These are phyloP conservation scores for Drosophila kanekoi DNA, from an alignment of 2,888 invertebrate genomes.

Conservation along the genomic window DNA sequence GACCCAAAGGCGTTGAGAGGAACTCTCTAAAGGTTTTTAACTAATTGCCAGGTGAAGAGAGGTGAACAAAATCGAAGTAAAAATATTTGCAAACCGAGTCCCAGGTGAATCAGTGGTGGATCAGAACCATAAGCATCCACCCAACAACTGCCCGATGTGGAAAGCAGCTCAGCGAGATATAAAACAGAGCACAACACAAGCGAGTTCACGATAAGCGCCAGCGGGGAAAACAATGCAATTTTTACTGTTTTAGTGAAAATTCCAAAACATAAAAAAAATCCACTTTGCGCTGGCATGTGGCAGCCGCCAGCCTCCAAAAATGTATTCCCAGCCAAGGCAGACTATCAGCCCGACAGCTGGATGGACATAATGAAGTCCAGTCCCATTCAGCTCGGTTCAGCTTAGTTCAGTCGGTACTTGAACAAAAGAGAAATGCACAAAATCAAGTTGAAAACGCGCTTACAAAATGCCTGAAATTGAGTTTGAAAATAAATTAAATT, in stretches of 20 bases:
- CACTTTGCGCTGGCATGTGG: conserved; percentile 42
- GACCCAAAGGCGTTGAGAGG: conserved; percentile 23
- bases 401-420: conserved; percentile 17
- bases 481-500: conserved; percentile 80
- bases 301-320: conserved; percentile 18
- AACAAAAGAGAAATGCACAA: conserved; percentile 58
- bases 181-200: conserved; percentile 25
- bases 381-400: conserved; percentile 11
- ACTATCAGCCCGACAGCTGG: conserved; percentile 45
- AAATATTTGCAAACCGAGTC: conserved; percentile 50
- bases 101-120: conserved; percentile 8
- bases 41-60: conserved; percentile 63
- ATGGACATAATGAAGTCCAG: conserved; percentile 69
- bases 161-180: conserved; percentile 23
- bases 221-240: conserved; percentile 68
- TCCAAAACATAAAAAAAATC: conserved; percentile 44
- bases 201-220: conserved; percentile 17
- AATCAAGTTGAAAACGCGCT: conserved; percentile 61
- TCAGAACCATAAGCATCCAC: conserved; percentile 11
- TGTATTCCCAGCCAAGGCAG: conserved; percentile 32
- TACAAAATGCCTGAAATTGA: conserved; percentile 66
- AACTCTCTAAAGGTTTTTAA: conserved; percentile 51
- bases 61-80: conserved; percentile 55
- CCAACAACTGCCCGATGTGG: conserved; percentile 18
- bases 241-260: conserved; percentile 59